Evolutionary conservation across 2,888 invertebrate genomes (phyloP).

Genomic region (Eucera pruinosa): DNA sequence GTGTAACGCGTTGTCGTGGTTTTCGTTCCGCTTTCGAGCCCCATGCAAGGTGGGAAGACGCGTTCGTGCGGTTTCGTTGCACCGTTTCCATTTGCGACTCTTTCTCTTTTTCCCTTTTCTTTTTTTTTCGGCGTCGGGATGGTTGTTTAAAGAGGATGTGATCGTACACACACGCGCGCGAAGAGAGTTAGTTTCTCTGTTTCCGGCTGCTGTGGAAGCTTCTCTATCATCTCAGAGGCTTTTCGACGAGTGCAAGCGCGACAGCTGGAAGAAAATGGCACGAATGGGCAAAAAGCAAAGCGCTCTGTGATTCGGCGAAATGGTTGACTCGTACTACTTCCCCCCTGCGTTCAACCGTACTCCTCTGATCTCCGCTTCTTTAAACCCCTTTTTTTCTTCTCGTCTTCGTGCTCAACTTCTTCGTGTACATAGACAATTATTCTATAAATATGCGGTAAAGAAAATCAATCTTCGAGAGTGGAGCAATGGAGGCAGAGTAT

Average conservation of each 20-base stretch:
- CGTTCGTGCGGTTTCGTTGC: not conserved
- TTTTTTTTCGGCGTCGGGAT: too few species aligned
- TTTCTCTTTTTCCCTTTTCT: not conserved
- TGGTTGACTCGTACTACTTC: slow-evolving; percentile 31
- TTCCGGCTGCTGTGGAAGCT: not conserved
- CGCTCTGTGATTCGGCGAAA: slow-evolving; percentile 6
- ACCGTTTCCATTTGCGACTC: slow-evolving; percentile 4
- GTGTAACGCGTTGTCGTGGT: slow-evolving; percentile 26
- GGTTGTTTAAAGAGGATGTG: slow-evolving; percentile 9
- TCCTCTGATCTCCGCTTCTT: not conserved
- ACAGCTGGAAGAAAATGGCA: slow-evolving; percentile 13
- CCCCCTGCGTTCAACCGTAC: not conserved
- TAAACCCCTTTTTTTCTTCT: not conserved
- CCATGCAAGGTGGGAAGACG: slow-evolving; percentile 5
- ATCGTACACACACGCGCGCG: too few species aligned
- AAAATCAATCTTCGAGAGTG: slow-evolving; percentile 14
- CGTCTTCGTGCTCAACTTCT: not conserved
- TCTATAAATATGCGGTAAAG: not conserved
- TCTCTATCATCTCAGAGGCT: not conserved
- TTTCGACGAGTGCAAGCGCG: not conserved
- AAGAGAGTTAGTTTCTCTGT: not conserved
- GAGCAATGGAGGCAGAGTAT: not conserved
- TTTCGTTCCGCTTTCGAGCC: not conserved
- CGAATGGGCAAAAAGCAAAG: not conserved
- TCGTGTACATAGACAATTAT: not conserved